A percentile compares a stretch with the other conserved stretches of the same genome.
Conservation (phyloP, 2,888 invertebrate species). For the Patella caerulea region DNA sequence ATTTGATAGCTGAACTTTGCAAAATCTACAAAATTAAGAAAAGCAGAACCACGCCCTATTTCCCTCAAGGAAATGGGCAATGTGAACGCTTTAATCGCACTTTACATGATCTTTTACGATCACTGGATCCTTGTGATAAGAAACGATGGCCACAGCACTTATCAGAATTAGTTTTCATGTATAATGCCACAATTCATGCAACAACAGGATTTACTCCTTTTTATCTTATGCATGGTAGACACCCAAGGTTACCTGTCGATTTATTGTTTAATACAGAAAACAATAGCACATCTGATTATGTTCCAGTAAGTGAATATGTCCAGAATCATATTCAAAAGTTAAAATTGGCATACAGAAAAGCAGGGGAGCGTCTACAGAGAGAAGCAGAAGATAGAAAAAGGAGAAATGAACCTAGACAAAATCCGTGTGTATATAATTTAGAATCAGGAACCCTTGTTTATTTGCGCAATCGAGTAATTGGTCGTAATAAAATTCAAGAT, state of each 20-base stretch:
- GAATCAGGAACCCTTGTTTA: neutral
- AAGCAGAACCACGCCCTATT: constrained; percentile 39
- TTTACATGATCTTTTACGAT: constrained; percentile 17
- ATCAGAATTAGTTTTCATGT: constrained; percentile 16
- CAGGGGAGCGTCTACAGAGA: constrained; percentile 1
- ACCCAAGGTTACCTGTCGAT: constrained; percentile 28
- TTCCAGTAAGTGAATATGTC: neutral
- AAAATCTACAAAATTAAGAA: constrained; percentile 35
- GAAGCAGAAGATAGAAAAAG: neutral
- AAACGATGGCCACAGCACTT: constrained; percentile 26
- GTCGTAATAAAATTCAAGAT: neutral
- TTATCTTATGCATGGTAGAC: constrained; percentile 28
- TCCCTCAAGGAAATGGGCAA: constrained; percentile 41
- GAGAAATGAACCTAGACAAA: neutral
- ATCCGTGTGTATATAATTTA: neutral
- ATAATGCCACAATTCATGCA: constrained; percentile 25
- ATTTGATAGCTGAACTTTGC: constrained; percentile 36
- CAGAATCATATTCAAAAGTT: neutral
- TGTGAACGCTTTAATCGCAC: constrained; percentile 44
- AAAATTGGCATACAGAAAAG: neutral
- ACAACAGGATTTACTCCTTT: constrained; percentile 25
- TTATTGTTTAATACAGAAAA: constrained; percentile 13
- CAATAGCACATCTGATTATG: constrained; percentile 23
- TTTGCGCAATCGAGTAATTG: constrained; percentile 3
- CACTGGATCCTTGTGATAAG: neutral